phyloP scores from a whole-genome alignment of 2,797 vertebrate genomes.

The Anniella stebbinsi region DNA sequence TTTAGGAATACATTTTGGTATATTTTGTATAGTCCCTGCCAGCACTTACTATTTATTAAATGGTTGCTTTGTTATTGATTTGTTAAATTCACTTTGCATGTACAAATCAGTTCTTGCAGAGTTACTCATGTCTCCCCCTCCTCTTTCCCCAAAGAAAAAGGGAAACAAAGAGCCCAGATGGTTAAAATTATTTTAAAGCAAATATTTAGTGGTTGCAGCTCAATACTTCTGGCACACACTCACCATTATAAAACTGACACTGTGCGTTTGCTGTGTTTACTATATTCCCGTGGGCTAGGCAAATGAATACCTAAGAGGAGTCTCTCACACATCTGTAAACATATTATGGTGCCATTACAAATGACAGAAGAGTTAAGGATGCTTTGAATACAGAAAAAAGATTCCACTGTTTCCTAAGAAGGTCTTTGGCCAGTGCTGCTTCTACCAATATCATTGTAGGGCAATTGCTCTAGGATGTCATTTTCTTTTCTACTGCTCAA shows the following conservation, averaged over 20 bases:
- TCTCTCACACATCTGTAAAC: constrained; percentile 60
- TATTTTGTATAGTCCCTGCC: constrained; percentile 70
- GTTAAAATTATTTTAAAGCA: constrained; percentile 84
- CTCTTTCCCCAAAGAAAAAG: constrained; percentile 76
- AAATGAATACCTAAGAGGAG: constrained; percentile 76
- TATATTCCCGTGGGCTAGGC: constrained; percentile 78
- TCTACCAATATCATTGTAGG: background rate
- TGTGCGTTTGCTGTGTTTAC: constrained; percentile 79
- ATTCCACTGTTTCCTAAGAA: constrained; percentile 34
- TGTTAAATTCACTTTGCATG: constrained; percentile 77
- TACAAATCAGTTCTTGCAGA: constrained; percentile 77
- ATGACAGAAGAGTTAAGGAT: constrained; percentile 56
- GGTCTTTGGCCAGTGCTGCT: background rate
- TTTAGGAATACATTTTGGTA: constrained; percentile 71
- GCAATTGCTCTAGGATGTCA: background rate
- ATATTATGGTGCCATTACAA: constrained; percentile 61
- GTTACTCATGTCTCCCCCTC: constrained; percentile 71
- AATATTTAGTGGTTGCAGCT: constrained; percentile 81
- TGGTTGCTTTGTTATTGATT: constrained; percentile 70
- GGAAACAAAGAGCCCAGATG: constrained; percentile 80
- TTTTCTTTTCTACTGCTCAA: background rate
- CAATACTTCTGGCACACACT: constrained; percentile 80
- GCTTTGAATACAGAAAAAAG: constrained; percentile 24
- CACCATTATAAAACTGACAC: constrained; percentile 78
- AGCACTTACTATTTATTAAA: constrained; percentile 61